Base-by-base conservation (phyloP, 2,113 vertebrate species). In the Zootoca vivipara region DNA sequence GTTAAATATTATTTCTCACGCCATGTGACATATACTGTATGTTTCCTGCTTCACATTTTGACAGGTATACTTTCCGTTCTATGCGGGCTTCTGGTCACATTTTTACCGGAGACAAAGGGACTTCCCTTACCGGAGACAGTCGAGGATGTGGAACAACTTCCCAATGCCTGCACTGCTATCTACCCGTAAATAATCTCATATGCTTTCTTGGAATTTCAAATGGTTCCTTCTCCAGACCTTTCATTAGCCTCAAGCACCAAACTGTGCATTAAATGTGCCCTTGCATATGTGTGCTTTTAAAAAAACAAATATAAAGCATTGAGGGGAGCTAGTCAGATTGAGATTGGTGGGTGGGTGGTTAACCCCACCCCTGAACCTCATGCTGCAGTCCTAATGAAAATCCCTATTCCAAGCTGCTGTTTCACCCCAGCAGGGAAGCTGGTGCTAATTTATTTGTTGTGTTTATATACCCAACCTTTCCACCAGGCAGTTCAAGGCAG, bases 61-160 rank as follows among this genome's bases (percentile, higher is more conserved):
- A 0, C 82, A 99, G 98, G 98, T 30, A 89, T 96, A 91, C 95
- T 99, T 13, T 98, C 98, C 0, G 95, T 97, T 62, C 0, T 98
- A 78, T 98, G 98, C 3, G 98, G 98, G 1, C 88, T 96, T 42
- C 91, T 99, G 13, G 98, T 99, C 42, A 92, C 98, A 91, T 94
- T 99, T 93, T 95, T 99, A 84, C 99, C 99, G 56, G 98, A 99
- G 92, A 99, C 99, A 92, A 98, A 96, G 93, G 98, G 98, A 0
- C 95, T 98, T 1, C 94, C 97, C 28, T 97, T 99, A 92, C 99
- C 98, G 2, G 98, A 99, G 89, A 98, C 98, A 75, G 98, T 99
- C 77, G 97, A 98, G 0, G 98, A 99, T n/a, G 98, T 99, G 0
- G 99, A 99, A 80, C 96, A 96, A 42, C 97, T 98, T 35, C 93